Conservation (phyloP, 2,797 vertebrate genomes). For the Myoxocephalus aenaeus region DNA sequence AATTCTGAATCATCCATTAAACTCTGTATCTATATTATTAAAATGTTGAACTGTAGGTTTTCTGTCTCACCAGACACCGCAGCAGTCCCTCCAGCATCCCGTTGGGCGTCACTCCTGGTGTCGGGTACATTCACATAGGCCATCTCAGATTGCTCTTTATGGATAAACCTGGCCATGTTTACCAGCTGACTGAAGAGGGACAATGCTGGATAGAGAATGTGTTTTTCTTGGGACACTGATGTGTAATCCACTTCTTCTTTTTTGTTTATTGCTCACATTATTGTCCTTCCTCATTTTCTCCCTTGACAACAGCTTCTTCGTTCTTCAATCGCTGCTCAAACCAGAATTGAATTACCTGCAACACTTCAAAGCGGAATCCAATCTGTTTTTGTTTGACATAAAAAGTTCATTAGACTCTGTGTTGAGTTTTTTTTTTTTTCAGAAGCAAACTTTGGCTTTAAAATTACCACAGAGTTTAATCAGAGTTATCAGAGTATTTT, state of each 20-base stretch:
- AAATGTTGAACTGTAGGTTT: not conserved
- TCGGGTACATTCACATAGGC: conserved; percentile 32
- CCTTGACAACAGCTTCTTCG: conserved; percentile 30
- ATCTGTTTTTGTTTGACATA: not conserved
- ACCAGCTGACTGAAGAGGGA: not conserved
- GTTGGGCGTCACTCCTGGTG: too few species aligned
- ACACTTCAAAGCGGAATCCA: not conserved
- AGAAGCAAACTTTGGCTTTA: not conserved
- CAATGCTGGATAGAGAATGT: not conserved
- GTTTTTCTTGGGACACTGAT: not conserved
- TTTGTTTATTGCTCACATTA: not conserved
- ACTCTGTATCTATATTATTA: not conserved
- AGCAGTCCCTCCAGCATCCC: not conserved
- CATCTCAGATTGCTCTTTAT: not conserved
- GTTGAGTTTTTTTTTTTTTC: not conserved
- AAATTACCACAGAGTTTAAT: not conserved
- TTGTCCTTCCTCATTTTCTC: conserved; percentile 8
- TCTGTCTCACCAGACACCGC: conserved; percentile 30
- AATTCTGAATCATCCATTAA: not conserved
- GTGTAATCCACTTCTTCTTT: conserved; percentile 7
- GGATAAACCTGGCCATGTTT: conserved; percentile 1
- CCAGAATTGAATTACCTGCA: not conserved
- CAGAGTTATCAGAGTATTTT: not conserved
- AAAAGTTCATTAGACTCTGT: not conserved
- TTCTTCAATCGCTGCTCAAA: too few species aligned